These are phyloP conservation scores for Lamellibrachia luymesi DNA, from an alignment of 1,140 invertebrate species.

Conservation along the genomic window DNA sequence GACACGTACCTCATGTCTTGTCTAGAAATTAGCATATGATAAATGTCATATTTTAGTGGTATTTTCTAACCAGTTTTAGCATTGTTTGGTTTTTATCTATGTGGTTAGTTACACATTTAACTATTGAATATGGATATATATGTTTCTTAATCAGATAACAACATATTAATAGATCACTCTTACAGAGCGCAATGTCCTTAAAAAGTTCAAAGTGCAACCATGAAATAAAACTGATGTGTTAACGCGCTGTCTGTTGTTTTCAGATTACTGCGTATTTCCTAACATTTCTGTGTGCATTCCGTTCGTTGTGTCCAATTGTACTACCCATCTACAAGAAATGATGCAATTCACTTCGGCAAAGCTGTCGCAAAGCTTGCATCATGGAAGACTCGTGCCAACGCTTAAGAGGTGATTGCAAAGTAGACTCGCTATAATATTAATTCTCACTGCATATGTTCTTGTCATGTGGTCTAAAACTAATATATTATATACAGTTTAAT, in stretches of 20 bases:
- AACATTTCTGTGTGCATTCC: slow-evolving; percentile 1
- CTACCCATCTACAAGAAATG: neutral
- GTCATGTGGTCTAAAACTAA: too few relatives aligned
- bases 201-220: too few relatives aligned
- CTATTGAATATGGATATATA: neutral
- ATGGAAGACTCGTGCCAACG: too few relatives aligned
- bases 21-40: neutral
- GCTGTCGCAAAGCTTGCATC: too few relatives aligned
- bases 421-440: too few relatives aligned
- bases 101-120: neutral
- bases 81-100: neutral
- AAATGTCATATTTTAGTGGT: too few relatives aligned
- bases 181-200: too few relatives aligned
- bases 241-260: neutral
- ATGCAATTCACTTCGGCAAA: neutral
- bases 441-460: too few relatives aligned
- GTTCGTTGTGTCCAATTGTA: neutral
- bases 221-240: too few relatives aligned
- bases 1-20: neutral
- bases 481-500: too few relatives aligned
- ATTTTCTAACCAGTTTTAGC: neutral
- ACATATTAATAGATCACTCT: too few relatives aligned
- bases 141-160: neutral
- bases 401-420: too few relatives aligned
- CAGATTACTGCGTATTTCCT: slow-evolving; percentile 26